These are phyloP conservation scores for Apis cerana DNA, from an alignment of 1,140 invertebrate genomes.

Conservation along the genomic window DNA sequence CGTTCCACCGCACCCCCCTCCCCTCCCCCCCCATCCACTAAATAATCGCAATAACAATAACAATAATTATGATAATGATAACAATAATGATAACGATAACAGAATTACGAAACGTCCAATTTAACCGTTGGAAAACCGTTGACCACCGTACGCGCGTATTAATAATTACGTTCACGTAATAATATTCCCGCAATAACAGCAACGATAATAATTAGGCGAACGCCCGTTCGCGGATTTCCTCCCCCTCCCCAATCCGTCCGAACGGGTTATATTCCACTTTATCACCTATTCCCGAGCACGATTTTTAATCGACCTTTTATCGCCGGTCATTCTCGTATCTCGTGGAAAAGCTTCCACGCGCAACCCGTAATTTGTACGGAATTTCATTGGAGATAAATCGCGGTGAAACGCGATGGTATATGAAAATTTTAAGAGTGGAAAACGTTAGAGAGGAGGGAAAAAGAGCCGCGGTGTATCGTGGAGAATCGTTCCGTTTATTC, in stretches of 20 bases:
- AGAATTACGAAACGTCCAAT: constrained; percentile 55
- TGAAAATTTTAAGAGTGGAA: too few relatives aligned
- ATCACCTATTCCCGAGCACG: too few relatives aligned
- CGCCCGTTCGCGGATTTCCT: background rate
- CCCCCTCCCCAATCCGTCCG: background rate
- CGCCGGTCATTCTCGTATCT: background rate
- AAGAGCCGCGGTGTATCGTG: too few relatives aligned
- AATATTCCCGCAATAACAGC: constrained; percentile 37
- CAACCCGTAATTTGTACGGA: too few relatives aligned
- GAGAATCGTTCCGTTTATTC: too few relatives aligned
- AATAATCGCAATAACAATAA: constrained; percentile 44
- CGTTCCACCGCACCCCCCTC: too few relatives aligned
- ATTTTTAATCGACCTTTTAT: background rate
- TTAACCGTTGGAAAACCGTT: constrained; percentile 37
- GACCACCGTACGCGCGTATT: constrained; percentile 50
- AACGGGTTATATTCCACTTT: too few relatives aligned
- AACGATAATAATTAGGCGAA: constrained; percentile 48
- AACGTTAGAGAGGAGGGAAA: too few relatives aligned
- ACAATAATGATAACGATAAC: constrained; percentile 56
- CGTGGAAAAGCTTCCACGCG: too few relatives aligned
- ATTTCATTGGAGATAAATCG: too few relatives aligned
- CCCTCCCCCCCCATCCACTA: background rate
- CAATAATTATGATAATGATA: constrained; percentile 55
- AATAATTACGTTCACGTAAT: constrained; percentile 58
- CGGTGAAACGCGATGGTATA: too few relatives aligned